phyloP scores from a whole-genome alignment of 2,888 invertebrate genomes.

The Steinernema carpocapsae region DNA sequence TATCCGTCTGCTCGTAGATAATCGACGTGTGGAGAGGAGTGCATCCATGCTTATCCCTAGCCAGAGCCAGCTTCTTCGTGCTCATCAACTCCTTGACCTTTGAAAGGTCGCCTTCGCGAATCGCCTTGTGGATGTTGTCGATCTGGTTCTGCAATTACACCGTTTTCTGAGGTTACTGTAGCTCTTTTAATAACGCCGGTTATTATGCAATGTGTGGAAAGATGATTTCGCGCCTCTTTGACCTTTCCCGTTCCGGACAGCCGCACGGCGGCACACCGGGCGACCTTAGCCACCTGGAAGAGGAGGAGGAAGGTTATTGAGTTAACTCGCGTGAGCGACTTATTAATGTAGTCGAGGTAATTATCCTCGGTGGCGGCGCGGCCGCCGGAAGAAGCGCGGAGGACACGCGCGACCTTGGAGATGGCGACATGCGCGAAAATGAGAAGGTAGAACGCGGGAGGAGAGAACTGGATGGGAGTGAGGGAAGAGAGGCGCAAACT shows the following conservation, averaged over 20 bases:
- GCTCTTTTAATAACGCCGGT: background rate
- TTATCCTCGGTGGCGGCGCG: conserved; percentile 7
- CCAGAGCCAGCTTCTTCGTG: conserved; percentile 81
- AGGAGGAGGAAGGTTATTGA: conserved; percentile 25
- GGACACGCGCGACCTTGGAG: conserved; percentile 20
- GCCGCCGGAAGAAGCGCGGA: conserved; percentile 25
- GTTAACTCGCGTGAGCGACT: conserved; percentile 25
- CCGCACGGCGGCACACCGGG: background rate
- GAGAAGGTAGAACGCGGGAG: conserved; percentile 12
- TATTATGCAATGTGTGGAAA: background rate
- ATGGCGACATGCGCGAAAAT: conserved; percentile 35
- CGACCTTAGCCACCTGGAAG: conserved; percentile 33
- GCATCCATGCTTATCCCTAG: conserved; percentile 75
- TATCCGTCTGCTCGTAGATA: conserved; percentile 77
- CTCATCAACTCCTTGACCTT: conserved; percentile 81
- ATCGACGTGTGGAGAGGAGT: conserved; percentile 83
- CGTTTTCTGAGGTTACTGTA: background rate
- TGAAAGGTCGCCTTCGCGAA: conserved; percentile 81
- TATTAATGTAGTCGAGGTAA: conserved; percentile 33
- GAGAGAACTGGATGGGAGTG: background rate
- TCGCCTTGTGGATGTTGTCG: conserved; percentile 83
- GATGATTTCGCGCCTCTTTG: conserved; percentile 31
- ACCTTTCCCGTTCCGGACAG: conserved; percentile 31
- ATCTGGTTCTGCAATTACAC: conserved; percentile 80
- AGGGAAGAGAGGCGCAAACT: conserved; percentile 23